A percentile compares a stretch with the other conserved stretches of the same genome.
phyloP scores from a whole-genome alignment of 2,888 invertebrate species.

The Agrypnus murinus region DNA sequence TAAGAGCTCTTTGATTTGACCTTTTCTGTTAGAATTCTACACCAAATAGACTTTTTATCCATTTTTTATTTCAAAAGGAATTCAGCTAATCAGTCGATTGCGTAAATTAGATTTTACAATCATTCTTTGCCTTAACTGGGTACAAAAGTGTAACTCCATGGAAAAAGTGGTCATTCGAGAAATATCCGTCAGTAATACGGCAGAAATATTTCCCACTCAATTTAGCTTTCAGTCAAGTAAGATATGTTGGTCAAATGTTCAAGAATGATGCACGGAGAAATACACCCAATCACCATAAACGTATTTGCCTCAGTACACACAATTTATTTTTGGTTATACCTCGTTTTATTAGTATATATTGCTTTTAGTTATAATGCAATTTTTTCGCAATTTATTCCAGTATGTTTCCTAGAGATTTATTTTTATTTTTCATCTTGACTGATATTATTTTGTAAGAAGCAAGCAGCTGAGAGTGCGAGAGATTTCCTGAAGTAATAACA shows the following conservation, averaged over 20 bases:
- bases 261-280: constrained; percentile 14
- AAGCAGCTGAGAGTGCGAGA: no score
- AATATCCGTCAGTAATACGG: no score
- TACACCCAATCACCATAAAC: constrained; percentile 24
- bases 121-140: no score
- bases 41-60: no score
- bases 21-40: no score
- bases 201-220: neutral
- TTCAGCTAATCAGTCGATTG: no score
- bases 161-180: no score
- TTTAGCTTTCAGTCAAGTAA: constrained; percentile 2
- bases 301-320: constrained; percentile 15
- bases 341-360: constrained; percentile 8
- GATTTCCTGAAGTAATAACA: neutral
- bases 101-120: no score
- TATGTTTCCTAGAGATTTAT: neutral
- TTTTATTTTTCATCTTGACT: neutral
- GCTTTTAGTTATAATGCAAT: neutral
- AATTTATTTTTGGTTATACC: neutral
- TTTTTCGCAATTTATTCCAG: neutral
- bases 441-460: no score
- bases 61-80: no score
- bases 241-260: constrained; percentile 11
- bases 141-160: no score
- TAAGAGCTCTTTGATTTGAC: no score